Conservation (phyloP, 2,113 vertebrate species). For the Excalfactoria chinensis region DNA sequence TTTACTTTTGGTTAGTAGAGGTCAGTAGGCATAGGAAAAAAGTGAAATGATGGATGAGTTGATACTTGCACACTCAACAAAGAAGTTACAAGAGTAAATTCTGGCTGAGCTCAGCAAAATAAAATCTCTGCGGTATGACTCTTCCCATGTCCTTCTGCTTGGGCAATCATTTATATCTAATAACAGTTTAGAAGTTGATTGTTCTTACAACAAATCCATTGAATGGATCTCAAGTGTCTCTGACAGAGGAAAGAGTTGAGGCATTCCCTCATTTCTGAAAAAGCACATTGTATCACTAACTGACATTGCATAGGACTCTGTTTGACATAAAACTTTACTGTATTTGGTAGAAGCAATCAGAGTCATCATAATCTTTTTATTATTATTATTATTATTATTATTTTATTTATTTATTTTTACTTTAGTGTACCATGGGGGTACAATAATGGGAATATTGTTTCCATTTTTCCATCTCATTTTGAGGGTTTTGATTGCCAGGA, state of each 20-base stretch:
- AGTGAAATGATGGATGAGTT: slow-evolving; percentile 30
- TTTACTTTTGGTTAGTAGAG: background rate
- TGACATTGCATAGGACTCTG: background rate
- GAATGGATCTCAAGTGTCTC: background rate
- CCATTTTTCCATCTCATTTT: background rate
- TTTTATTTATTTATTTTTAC: too few relatives aligned
- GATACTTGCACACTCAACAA: background rate
- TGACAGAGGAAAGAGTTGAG: background rate
- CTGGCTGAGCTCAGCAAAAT: slow-evolving; percentile 26
- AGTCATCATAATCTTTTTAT: background rate
- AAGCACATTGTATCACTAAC: background rate
- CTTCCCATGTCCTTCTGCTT: slow-evolving; percentile 19
- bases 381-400: too few relatives aligned
- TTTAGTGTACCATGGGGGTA: background rate
- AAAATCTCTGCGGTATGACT: background rate
- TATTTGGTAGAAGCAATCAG: background rate
- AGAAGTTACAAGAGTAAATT: slow-evolving; percentile 24
- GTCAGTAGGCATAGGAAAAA: background rate
- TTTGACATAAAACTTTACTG: background rate
- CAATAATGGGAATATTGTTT: background rate
- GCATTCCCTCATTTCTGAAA: background rate
- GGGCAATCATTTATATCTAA: slow-evolving; percentile 28
- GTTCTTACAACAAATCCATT: background rate
- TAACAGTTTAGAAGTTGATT: slow-evolving; percentile 16
- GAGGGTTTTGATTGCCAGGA: background rate